Conservation (phyloP, 1,140 invertebrate species). For the Rhizoglyphus robini region DNA sequence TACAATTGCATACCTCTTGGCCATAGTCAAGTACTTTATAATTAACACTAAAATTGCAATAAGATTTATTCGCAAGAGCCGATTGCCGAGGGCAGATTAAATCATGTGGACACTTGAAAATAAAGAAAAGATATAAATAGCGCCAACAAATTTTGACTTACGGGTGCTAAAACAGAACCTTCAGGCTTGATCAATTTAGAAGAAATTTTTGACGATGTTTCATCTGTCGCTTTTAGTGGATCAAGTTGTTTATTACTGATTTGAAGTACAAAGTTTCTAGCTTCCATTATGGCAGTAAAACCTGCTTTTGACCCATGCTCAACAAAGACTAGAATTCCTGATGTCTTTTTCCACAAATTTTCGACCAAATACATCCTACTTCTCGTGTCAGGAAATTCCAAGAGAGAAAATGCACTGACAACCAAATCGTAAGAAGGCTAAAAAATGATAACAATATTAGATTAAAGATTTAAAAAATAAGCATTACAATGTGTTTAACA, state of each 20-base stretch:
- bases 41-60: conserved; percentile 57
- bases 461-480: conserved; percentile 17
- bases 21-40: conserved; percentile 45
- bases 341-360: conserved; percentile 72
- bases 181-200: not conserved
- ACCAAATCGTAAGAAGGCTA: conserved; percentile 62
- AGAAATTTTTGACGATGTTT: conserved; percentile 18
- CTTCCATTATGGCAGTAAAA: conserved; percentile 41
- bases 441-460: conserved; percentile 23
- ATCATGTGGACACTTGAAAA: conserved; percentile 56
- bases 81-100: conserved; percentile 47
- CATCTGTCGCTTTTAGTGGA: not conserved
- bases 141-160: conserved; percentile 36
- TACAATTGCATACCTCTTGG: too few relatives aligned
- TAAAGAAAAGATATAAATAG: conserved; percentile 15
- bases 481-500: conserved; percentile 41
- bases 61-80: conserved; percentile 24
- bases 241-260: conserved; percentile 43
- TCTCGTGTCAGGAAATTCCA: conserved; percentile 55
- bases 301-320: conserved; percentile 69
- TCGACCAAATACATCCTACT: conserved; percentile 52
- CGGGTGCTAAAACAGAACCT: conserved; percentile 50
- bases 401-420: conserved; percentile 59
- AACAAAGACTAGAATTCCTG: conserved; percentile 62
- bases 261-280: conserved; percentile 34